Conservation (phyloP, 2,888 invertebrate species). For the Pachliopta kotzebuea region DNA sequence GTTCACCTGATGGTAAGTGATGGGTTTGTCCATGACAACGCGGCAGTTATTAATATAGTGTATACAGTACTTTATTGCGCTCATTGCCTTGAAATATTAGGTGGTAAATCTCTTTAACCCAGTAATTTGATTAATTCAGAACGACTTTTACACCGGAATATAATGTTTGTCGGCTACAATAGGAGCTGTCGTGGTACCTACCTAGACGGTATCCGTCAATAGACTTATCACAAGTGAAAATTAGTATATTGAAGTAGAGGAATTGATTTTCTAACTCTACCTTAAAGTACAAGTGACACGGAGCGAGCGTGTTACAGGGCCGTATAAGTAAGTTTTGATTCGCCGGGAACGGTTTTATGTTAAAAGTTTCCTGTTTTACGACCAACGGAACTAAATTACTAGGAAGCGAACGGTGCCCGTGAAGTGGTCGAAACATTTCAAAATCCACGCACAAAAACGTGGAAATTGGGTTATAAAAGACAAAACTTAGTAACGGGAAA, state of each 20-base stretch:
- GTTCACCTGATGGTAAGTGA: no score
- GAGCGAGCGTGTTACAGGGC: slow-evolving; percentile 3
- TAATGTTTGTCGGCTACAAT: no score
- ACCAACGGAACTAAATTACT: slow-evolving; percentile 13
- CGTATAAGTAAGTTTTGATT: slow-evolving; percentile 20
- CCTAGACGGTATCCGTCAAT: no score
- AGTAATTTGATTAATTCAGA: no score
- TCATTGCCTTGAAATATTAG: no score
- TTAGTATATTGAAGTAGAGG: background rate
- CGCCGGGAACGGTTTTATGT: slow-evolving; percentile 19
- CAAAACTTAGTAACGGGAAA: background rate
- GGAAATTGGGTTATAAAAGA: background rate
- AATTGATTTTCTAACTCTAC: background rate
- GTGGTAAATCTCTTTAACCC: no score
- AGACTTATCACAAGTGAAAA: background rate
- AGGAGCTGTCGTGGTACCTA: no score
- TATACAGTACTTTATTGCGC: no score
- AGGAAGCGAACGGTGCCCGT: background rate
- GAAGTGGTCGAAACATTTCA: background rate
- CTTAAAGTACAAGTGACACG: background rate
- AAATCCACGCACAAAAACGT: background rate
- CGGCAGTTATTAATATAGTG: no score
- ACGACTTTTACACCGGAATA: no score
- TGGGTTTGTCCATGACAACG: no score
- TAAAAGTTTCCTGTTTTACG: slow-evolving; percentile 13